A percentile compares a stretch with the other conserved stretches of the same genome.
Evolutionary conservation across 1,140 invertebrate genomes (phyloP).

Genomic region (Zaprionus lachaisei): DNA sequence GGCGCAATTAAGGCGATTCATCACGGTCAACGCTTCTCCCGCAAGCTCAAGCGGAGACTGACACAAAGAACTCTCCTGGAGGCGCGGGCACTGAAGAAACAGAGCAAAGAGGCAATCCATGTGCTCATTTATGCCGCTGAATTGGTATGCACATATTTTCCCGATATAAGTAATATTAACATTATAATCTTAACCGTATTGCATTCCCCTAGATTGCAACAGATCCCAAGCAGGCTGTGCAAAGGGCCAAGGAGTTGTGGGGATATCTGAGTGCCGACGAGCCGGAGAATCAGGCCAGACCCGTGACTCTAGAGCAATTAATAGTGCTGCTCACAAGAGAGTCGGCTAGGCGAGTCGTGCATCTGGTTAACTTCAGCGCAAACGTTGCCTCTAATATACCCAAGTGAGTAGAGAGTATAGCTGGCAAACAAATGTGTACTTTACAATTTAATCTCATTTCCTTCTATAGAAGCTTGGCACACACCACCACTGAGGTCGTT

Average conservation of each 20-base stretch:
- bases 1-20: slow-evolving; percentile 88
- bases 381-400: slow-evolving; percentile 86
- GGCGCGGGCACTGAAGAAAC: slow-evolving; percentile 90
- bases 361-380: slow-evolving; percentile 89
- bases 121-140: slow-evolving; percentile 90
- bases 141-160: slow-evolving; percentile 86
- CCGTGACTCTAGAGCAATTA: slow-evolving; percentile 90
- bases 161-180: background rate
- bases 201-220: slow-evolving; percentile 87
- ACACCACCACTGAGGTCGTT: slow-evolving; percentile 75
- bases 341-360: slow-evolving; percentile 90
- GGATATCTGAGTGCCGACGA: slow-evolving; percentile 89
- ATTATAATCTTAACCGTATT: background rate
- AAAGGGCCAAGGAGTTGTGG: slow-evolving; percentile 90
- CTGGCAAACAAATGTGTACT: background rate
- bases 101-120: slow-evolving; percentile 91
- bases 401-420: slow-evolving; percentile 70
- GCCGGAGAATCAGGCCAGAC: slow-evolving; percentile 92
- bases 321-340: slow-evolving; percentile 90
- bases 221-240: slow-evolving; percentile 90
- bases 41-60: slow-evolving; percentile 89
- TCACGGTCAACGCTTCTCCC: slow-evolving; percentile 89
- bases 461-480: slow-evolving; percentile 61
- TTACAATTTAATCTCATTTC: background rate
- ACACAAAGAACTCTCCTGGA: slow-evolving; percentile 90